Percentiles rank a stretch among this genome's conserved stretches.
Evolutionary conservation across 2,113 vertebrate species (phyloP).

Genomic region (Daboia siamensis): DNA sequence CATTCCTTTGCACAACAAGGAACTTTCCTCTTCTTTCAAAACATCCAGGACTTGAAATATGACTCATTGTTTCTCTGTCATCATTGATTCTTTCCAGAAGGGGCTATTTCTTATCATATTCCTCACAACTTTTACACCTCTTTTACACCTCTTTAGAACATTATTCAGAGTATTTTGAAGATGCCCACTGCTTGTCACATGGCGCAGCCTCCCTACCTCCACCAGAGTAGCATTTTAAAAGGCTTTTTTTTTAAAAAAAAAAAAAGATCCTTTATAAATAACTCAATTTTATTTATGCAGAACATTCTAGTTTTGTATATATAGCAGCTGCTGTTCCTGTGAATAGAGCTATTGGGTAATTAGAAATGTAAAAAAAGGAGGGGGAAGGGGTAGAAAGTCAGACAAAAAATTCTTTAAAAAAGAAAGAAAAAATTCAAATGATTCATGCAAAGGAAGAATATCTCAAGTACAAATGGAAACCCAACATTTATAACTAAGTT

Average conservation of each 20-base stretch:
- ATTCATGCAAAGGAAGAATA: slow-evolving; percentile 24
- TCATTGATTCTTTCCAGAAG: not conserved
- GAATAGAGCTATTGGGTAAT: slow-evolving; percentile 44
- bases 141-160: not conserved
- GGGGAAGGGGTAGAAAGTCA: slow-evolving; percentile 18
- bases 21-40: not conserved
- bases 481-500: slow-evolving; percentile 37
- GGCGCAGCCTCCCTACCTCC: not conserved
- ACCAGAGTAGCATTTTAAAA: slow-evolving; percentile 13
- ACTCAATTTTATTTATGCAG: slow-evolving; percentile 35
- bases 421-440: slow-evolving; percentile 9
- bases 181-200: not conserved
- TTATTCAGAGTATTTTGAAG: not conserved
- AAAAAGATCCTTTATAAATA: slow-evolving; percentile 43
- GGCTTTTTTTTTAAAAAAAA: slow-evolving; percentile 34
- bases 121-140: not conserved
- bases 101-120: not conserved
- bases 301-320: slow-evolving; percentile 38
- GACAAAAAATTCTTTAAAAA: slow-evolving; percentile 6
- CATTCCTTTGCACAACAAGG: not conserved
- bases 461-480: slow-evolving; percentile 27
- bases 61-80: not conserved
- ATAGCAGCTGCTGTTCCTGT: slow-evolving; percentile 34
- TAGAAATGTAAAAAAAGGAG: slow-evolving; percentile 44
- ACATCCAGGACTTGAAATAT: not conserved